These are phyloP conservation scores for Anomalospiza imberbis DNA, from an alignment of 2,797 vertebrate species.

Conservation along the genomic window DNA sequence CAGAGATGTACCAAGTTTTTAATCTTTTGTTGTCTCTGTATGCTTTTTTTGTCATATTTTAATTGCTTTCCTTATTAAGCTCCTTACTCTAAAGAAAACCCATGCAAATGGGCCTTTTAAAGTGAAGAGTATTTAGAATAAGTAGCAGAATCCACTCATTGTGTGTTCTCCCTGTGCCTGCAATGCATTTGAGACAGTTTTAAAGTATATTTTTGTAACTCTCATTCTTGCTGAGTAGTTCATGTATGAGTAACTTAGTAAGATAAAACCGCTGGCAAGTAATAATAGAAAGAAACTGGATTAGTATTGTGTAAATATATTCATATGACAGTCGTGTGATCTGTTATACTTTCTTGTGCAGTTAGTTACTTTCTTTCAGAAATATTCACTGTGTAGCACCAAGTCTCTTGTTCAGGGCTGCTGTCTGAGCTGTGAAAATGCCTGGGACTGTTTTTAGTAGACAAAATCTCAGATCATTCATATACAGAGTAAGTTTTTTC, in stretches of 20 bases:
- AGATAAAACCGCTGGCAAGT: neutral
- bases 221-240: neutral
- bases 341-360: neutral
- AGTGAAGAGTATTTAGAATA: neutral
- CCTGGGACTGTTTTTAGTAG: constrained; percentile 6
- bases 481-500: constrained; percentile 40
- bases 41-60: neutral
- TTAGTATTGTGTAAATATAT: constrained; percentile 41
- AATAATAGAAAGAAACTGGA: constrained; percentile 13
- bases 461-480: constrained; percentile 18
- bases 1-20: neutral
- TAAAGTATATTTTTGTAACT: neutral
- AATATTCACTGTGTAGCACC: neutral
- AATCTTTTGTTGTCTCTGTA: neutral
- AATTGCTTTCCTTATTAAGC: neutral
- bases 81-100: neutral
- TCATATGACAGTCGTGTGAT: constrained; percentile 65
- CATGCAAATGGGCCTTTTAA: neutral
- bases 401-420: neutral
- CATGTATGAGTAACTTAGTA: neutral
- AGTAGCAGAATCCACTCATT: neutral
- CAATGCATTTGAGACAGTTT: neutral
- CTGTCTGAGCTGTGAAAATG: constrained; percentile 19
- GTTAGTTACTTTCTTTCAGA: constrained; percentile 25
- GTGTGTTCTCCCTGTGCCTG: neutral